A percentile compares a stretch with the other conserved stretches of the same genome.
phyloP scores from a whole-genome alignment of 2,113 vertebrate species.

The Hucho hucho region DNA sequence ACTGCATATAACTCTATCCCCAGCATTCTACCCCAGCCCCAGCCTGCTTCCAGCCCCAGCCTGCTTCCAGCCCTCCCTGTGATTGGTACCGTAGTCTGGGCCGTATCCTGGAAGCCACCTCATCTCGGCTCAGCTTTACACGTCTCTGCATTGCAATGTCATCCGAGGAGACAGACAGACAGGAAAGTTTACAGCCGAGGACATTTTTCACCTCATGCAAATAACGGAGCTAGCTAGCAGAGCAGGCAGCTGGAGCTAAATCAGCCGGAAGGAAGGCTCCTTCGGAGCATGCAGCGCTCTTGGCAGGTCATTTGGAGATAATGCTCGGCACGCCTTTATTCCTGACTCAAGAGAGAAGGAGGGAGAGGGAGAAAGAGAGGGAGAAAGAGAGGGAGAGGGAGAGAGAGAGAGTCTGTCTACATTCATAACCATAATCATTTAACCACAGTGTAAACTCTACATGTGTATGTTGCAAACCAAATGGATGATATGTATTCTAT shows the following conservation, averaged over 20 bases:
- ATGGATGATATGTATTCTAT: too few relatives aligned
- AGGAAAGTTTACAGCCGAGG: not conserved
- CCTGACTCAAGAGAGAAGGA: not conserved
- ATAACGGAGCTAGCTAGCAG: not conserved
- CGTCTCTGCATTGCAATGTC: too few relatives aligned
- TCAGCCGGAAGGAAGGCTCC: not conserved
- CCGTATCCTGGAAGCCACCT: too few relatives aligned
- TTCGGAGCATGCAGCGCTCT: not conserved
- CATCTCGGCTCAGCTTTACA: too few relatives aligned
- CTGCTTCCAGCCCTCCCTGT: too few relatives aligned
- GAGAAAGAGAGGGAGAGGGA: not conserved
- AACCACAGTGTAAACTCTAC: too few relatives aligned
- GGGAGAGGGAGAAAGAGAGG: conserved; percentile 4
- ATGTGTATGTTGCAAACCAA: too few relatives aligned
- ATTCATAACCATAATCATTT: too few relatives aligned
- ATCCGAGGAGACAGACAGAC: not conserved
- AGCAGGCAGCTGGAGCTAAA: not conserved
- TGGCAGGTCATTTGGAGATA: not conserved
- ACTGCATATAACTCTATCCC: not conserved
- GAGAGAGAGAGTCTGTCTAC: too few relatives aligned
- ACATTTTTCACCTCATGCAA: not conserved
- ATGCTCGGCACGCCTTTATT: not conserved
- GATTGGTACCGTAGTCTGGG: too few relatives aligned
- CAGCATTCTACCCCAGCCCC: not conserved
- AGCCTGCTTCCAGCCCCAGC: not conserved